Conservation (phyloP, 2,113 vertebrate species). For the Erinaceus europaeus region DNA sequence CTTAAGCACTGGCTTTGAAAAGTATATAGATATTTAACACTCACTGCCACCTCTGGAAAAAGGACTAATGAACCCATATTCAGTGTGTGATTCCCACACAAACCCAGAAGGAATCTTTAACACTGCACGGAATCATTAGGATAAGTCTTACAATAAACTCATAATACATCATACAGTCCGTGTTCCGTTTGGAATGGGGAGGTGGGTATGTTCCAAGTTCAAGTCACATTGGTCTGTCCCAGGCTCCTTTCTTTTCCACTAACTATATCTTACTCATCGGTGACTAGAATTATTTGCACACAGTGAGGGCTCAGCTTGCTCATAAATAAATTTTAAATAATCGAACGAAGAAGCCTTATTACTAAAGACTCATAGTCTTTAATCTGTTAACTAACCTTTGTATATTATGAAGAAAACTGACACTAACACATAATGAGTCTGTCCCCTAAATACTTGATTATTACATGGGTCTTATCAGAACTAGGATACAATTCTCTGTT, state of each 20-base stretch:
- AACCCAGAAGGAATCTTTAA: not conserved
- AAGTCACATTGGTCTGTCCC: not conserved
- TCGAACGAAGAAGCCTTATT: not conserved
- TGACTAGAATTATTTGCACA: not conserved
- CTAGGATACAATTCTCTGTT: not conserved
- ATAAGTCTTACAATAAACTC: not conserved
- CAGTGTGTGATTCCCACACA: not conserved
- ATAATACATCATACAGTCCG: not conserved
- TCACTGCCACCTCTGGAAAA: not conserved
- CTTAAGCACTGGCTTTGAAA: not conserved
- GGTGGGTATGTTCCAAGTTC: not conserved
- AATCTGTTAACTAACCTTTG: not conserved
- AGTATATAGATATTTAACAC: not conserved
- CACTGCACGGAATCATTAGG: not conserved
- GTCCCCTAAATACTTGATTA: not conserved
- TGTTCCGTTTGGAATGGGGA: slow-evolving; percentile 45
- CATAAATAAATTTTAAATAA: not conserved
- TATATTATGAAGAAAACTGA: not conserved
- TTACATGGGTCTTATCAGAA: not conserved
- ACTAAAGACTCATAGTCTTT: not conserved
- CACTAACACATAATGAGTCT: not conserved
- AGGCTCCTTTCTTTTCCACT: not conserved
- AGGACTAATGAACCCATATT: not conserved
- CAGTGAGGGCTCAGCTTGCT: not conserved
- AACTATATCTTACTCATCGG: not conserved